These are phyloP conservation scores for Clunio marinus DNA, from an alignment of 2,888 invertebrate genomes.

Conservation along the genomic window DNA sequence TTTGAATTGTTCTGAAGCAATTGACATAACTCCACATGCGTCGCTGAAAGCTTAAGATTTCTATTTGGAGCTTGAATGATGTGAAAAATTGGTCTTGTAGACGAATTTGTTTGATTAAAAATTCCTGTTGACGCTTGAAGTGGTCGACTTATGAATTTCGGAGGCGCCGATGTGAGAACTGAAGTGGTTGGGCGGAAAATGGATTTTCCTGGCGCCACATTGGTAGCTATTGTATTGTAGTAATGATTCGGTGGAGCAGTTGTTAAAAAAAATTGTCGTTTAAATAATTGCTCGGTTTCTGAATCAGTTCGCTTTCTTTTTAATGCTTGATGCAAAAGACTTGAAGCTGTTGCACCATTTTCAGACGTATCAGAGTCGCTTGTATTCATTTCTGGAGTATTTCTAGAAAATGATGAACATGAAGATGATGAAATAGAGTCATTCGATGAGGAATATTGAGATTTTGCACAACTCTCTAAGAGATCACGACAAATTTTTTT, in stretches of 20 bases:
- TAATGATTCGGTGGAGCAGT: conserved; percentile 6
- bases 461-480: conserved; percentile 8
- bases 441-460: background rate
- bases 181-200: background rate
- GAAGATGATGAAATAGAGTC: conserved; percentile 1
- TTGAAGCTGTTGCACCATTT: background rate
- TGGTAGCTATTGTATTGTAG: background rate
- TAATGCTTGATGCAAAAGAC: conserved; percentile 26
- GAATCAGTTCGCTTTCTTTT: conserved; percentile 32
- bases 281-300: conserved; percentile 26
- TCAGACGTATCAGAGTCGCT: conserved; percentile 22
- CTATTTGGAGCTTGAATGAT: conserved; percentile 13
- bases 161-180: background rate
- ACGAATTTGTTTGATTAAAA: background rate
- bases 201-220: background rate
- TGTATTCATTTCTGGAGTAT: background rate
- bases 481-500: conserved; percentile 17
- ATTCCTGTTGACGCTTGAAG: background rate
- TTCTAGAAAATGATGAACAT: background rate
- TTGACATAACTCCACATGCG: conserved; percentile 3
- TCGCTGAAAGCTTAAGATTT: background rate
- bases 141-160: background rate
- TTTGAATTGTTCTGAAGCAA: background rate
- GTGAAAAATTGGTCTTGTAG: conserved; percentile 18
- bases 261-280: conserved; percentile 27